These are phyloP conservation scores for Acleris sparsana DNA, from an alignment of 2,888 invertebrate genomes.

Conservation along the genomic window DNA sequence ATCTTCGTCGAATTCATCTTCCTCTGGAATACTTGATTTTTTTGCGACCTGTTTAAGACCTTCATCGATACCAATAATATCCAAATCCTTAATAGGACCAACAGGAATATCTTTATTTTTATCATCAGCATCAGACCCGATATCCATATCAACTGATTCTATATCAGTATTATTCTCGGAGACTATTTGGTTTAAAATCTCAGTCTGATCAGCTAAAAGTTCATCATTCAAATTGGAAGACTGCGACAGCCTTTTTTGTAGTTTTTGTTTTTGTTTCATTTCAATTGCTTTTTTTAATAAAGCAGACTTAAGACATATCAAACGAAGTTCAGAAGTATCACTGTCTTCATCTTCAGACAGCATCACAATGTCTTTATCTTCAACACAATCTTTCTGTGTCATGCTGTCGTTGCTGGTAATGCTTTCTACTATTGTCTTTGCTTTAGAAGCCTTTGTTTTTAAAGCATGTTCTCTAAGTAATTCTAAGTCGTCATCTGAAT, in stretches of 20 bases:
- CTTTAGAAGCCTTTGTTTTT: conserved; percentile 67
- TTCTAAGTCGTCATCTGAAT: conserved; percentile 79
- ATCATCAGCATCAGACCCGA: conserved; percentile 74
- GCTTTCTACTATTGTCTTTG: conserved; percentile 42
- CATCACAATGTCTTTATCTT: conserved; percentile 39
- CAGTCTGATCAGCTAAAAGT: conserved; percentile 48
- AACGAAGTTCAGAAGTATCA: conserved; percentile 85
- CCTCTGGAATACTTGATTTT: conserved; percentile 41
- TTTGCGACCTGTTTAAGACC: conserved; percentile 36
- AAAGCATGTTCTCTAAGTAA: conserved; percentile 72
- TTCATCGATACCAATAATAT: conserved; percentile 38
- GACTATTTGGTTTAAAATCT: conserved; percentile 49
- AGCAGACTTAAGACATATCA: conserved; percentile 88
- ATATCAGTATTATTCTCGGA: conserved; percentile 73
- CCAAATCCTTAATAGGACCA: conserved; percentile 39
- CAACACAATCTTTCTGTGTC: conserved; percentile 4
- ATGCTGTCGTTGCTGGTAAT: conserved; percentile 41
- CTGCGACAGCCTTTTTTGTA: conserved; percentile 66
- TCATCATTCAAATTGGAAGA: conserved; percentile 63
- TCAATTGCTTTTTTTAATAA: conserved; percentile 86
- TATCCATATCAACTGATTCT: conserved; percentile 81
- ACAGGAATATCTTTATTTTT: conserved; percentile 57
- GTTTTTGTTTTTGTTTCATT: conserved; percentile 77
- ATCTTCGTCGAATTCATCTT: conserved; percentile 82
- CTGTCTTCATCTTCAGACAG: conserved; percentile 81